A percentile compares a stretch with the other conserved stretches of the same genome.
These are phyloP conservation scores for Malurus elegans DNA, from an alignment of 2,113 vertebrate species.

Conservation along the genomic window DNA sequence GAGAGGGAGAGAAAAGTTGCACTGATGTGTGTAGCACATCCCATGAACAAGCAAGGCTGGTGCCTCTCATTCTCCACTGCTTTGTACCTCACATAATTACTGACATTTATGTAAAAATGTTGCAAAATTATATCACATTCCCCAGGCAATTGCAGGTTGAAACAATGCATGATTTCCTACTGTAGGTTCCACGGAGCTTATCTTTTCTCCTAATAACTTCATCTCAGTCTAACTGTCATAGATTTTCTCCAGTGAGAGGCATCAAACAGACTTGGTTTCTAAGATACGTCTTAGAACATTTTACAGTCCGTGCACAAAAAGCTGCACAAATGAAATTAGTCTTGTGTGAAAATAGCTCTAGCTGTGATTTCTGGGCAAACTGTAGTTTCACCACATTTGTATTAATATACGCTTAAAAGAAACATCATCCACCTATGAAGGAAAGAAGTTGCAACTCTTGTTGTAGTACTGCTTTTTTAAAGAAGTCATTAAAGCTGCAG, in stretches of 20 bases:
- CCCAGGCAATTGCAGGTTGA: neutral
- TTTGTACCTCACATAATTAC: neutral
- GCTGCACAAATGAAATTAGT: neutral
- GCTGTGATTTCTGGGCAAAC: neutral
- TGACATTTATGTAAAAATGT: neutral
- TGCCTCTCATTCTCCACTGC: neutral
- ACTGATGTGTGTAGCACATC: neutral
- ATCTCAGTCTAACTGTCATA: neutral
- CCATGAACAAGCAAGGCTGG: neutral
- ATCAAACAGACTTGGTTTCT: slow-evolving; percentile 32
- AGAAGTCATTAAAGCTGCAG: neutral
- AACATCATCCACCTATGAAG: neutral
- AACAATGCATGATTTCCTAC: neutral
- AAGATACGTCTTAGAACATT: slow-evolving; percentile 24
- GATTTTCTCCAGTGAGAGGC: neutral
- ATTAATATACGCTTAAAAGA: neutral
- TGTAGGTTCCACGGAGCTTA: neutral
- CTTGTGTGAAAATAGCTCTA: neutral
- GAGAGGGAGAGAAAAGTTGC: neutral
- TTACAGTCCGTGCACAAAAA: neutral
- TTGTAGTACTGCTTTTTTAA: neutral
- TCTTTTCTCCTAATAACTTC: neutral
- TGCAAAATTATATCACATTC: neutral
- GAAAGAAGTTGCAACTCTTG: neutral
- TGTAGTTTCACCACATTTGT: neutral